phyloP scores from a whole-genome alignment of 2,797 vertebrate species.

The Pseudomugil gertrudae region DNA sequence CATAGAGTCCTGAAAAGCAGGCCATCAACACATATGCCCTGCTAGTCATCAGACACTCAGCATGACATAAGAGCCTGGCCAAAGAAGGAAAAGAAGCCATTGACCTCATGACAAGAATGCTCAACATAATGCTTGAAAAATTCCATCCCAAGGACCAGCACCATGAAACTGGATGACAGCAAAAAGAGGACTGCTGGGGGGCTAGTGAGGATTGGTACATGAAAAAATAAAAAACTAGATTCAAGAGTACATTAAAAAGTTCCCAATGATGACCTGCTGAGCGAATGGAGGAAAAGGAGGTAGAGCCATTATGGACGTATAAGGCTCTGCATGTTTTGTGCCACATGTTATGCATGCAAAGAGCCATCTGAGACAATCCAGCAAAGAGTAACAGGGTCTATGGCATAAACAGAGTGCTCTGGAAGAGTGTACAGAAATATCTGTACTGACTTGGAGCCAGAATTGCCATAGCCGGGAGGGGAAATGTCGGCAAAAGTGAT shows the following conservation, averaged over 20 bases:
- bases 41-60: not conserved
- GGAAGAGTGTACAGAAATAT: not conserved
- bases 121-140: not conserved
- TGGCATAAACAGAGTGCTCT: not conserved
- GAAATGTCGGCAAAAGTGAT: too few relatives aligned
- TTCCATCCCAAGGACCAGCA: not conserved
- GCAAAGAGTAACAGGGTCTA: not conserved
- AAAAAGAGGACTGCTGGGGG: not conserved
- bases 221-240: not conserved
- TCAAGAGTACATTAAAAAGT: not conserved
- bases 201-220: not conserved
- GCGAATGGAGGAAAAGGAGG: too few relatives aligned
- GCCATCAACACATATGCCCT: not conserved
- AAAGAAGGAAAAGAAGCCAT: not conserved
- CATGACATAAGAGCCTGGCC: not conserved
- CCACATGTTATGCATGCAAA: too few relatives aligned
- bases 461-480: not conserved
- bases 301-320: too few relatives aligned
- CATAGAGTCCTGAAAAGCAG: too few relatives aligned
- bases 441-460: not conserved
- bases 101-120: not conserved
- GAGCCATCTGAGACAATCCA: not conserved
- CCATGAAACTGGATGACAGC: not conserved
- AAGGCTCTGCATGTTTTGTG: too few relatives aligned
- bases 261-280: too few relatives aligned